Percentiles rank a stretch among this genome's conserved stretches.
Evolutionary conservation across 1,140 invertebrate genomes (phyloP).

Genomic region (Epicauta chinensis): DNA sequence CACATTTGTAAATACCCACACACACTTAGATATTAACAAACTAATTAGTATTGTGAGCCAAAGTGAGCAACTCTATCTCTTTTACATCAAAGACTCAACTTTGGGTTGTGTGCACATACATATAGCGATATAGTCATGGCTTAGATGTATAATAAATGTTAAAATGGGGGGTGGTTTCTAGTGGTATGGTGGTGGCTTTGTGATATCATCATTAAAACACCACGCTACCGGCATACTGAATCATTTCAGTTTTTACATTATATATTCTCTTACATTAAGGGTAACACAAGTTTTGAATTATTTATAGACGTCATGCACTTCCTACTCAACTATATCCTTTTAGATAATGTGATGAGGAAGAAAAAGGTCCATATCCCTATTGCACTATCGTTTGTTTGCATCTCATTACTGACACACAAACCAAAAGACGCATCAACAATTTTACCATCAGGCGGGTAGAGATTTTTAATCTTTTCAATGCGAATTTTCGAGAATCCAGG

Average conservation of each 20-base stretch:
- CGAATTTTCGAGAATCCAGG: too few species aligned
- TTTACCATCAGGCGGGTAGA: too few species aligned
- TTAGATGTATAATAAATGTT: slow-evolving; percentile 29
- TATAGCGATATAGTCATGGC: neutral
- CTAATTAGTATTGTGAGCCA: slow-evolving; percentile 17
- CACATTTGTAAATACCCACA: slow-evolving; percentile 7
- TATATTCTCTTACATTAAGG: slow-evolving; percentile 24
- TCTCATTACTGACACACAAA: too few species aligned
- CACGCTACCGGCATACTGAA: slow-evolving; percentile 24
- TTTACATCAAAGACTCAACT: slow-evolving; percentile 12
- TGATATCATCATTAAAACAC: slow-evolving; percentile 28
- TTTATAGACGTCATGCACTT: slow-evolving; percentile 18
- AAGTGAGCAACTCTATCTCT: slow-evolving; percentile 12
- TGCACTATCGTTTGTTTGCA: too few species aligned
- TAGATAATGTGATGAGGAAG: too few species aligned
- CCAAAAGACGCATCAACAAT: too few species aligned
- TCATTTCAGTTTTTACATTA: slow-evolving; percentile 28
- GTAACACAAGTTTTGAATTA: slow-evolving; percentile 23
- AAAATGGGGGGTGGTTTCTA: too few species aligned
- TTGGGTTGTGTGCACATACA: neutral
- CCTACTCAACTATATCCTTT: too few species aligned
- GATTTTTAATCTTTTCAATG: too few species aligned
- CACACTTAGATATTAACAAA: neutral
- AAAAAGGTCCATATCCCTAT: too few species aligned
- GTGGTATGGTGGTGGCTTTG: slow-evolving; percentile 17